Evolutionary conservation across 2,888 invertebrate species (phyloP), one percentile per base, ranked within the genome.

Genomic region (Maniola hyperantus): DNA sequence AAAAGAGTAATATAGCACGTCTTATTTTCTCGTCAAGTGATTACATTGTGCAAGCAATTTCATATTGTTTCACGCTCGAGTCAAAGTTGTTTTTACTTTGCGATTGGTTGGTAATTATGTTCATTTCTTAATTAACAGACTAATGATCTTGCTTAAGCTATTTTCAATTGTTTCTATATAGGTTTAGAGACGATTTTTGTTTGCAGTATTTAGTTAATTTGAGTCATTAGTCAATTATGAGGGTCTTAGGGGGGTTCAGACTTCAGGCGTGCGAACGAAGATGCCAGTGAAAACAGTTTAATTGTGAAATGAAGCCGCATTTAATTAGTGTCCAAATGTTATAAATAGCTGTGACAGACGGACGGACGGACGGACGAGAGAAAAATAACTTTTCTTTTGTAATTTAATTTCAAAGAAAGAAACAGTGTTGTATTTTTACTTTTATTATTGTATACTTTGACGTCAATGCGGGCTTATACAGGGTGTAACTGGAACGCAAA

Each of bases 1-100:
- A 57, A 20, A 57, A 57, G 20, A 39, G 20, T 42, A 20, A 39
- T 36, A 39, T 26, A 53, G 34, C 15, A 15, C 6, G 42, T 42
- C 39, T 57, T 18, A 57, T 57, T 57, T 57, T 57, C 57, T 13
- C 42, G 42, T 57, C 39, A 11, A 42, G 42, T 55, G 55, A 39
- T 39, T 55, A 55, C 36, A 36, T 39, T 18, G 55, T 57, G 20
- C 39, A 39, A 57, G 42, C 42, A 42, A 57, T 57, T 42, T 39
- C 20, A 6, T 20, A 39, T 57, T 57, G 13, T 57, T 13, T 20
- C 39, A 5, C 42, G 42, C 57, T 20, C 2, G 39, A 57, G 13
- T 57, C 42, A 57, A 57, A 13, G 42, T 57, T 11, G 57, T 11
- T 13, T 42, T 57, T 57, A 4, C 20, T 26, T 42, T 57, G 42